Evolutionary conservation across 1,140 invertebrate species (phyloP), one percentile per base, ranked within the genome.

Genomic region (Ips typographus): DNA sequence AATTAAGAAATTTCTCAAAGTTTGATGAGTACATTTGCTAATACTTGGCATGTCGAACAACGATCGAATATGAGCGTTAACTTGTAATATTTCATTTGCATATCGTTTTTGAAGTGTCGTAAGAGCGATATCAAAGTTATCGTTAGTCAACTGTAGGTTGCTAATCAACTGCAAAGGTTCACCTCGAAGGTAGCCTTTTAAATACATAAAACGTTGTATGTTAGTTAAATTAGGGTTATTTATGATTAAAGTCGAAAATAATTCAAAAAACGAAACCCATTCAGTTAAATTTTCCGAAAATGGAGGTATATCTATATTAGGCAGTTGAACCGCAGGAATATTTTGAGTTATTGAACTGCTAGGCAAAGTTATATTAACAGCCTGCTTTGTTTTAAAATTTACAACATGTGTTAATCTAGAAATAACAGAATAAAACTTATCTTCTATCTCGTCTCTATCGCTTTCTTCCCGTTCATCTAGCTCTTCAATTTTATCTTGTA

Each of bases 151-250:
- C 40, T 7, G 7, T 22, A 65, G 8, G 39, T 53, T n/a, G 37
- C 53, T 65, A 3, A 65, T 41, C 4, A 65, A 4, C 36, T 65
- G n/a, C n/a, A 65, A 1, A 40, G 62, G n/a, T 40, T 65, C 62
- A 65, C 38, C 43, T 3, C 4, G 8, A 3, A 61, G 36, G 4
- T 3, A 8, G 2, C 59, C 59, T 47, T 61, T 61, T 44, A 65
- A 65, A 40, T 65, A 53, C 39, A 65, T 22, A 53, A 65, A 65
- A 36, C 40, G 44, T 65, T 65, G 62, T 7, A 65, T 40, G 38
- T 65, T 56, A 22, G 62, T 55, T 3, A 65, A 37, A 5, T 52
- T 4, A n/a, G 36, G 8, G 40, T 56, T 65, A 4, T 41, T 40
- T 4, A n/a, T 22, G 53, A 65, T 65, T 40, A 65, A 39, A 36